phyloP scores from a whole-genome alignment of 2,113 vertebrate genomes.

The Myiagra hebetior region DNA sequence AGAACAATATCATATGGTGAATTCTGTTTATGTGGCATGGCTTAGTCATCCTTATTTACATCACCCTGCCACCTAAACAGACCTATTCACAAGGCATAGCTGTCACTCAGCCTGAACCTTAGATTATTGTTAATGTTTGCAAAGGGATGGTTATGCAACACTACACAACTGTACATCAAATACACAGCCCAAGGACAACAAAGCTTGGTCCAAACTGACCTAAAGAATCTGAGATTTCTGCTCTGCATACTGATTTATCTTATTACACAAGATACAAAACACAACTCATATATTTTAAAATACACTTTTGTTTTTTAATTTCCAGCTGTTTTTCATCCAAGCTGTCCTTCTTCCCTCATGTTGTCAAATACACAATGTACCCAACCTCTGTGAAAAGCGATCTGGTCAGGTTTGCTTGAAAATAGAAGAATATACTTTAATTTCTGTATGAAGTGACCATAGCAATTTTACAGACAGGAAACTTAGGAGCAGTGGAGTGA shows the following conservation, averaged over 20 bases:
- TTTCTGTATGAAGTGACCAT: background rate
- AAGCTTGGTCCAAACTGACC: background rate
- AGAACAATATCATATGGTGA: slow-evolving; percentile 39
- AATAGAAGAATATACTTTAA: background rate
- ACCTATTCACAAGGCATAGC: background rate
- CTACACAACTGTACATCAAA: background rate
- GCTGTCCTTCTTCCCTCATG: background rate
- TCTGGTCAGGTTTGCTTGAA: background rate
- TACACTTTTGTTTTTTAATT: background rate
- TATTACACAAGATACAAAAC: background rate
- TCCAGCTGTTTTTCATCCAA: background rate
- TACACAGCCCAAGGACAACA: background rate
- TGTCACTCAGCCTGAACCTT: slow-evolving; percentile 3
- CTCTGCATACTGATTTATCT: background rate
- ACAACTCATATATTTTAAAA: background rate
- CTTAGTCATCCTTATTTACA: slow-evolving; percentile 10
- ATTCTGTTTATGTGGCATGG: slow-evolving; percentile 20
- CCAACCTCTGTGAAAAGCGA: background rate
- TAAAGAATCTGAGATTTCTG: background rate
- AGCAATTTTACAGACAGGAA: background rate
- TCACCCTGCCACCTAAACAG: slow-evolving; percentile 37
- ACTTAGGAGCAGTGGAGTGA: background rate
- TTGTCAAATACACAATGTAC: background rate
- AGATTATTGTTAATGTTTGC: background rate
- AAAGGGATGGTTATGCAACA: background rate